Base-by-base conservation (phyloP, 2,888 invertebrate genomes). In the Pristionchus maxplancki region DNA sequence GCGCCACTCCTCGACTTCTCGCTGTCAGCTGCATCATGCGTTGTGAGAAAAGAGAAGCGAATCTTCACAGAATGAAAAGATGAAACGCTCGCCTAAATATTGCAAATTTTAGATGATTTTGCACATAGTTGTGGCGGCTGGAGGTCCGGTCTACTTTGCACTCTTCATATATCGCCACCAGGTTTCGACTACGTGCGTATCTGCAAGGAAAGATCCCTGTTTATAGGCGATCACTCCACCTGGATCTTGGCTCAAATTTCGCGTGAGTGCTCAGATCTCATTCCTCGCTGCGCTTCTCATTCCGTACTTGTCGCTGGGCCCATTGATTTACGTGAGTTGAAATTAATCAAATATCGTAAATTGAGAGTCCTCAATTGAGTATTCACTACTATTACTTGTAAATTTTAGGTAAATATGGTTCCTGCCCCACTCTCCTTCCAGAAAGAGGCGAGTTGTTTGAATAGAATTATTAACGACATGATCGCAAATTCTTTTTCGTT, bases 111-210 rank as follows among this genome's bases (percentile, higher is more conserved):
- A 44, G 44, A 44, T 9, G 44, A 11, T 6, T 9, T 11, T 44
- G n/a, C n/a, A n/a, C n/a, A n/a, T n/a, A n/a, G n/a, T n/a, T n/a
- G n/a, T n/a, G n/a, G n/a, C n/a, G n/a, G 58, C 34, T 17, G 71
- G 71, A 2, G 71, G 71, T 3, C 34, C 37, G 5, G 20, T 37
- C 20, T 71, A 71, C 37, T 31, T 71, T 17, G 71, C 71, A 1
- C 37, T 71, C 31, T 71, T 71, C 71, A 17, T 71, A 15, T 71
- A 71, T 37, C 71, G 71, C 34, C 71, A 71, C 8, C 71, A 71
- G 71, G 71, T 71, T 44, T 11, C 44, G 44, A 44, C 11, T 11
- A n/a, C n/a, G n/a, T n/a, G n/a, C n/a, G n/a, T n/a, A n/a, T n/a
- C n/a, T n/a, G n/a, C n/a, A n/a, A n/a, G n/a, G n/a, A n/a, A n/a